A percentile compares a stretch with the other conserved stretches of the same genome.
Conservation (phyloP, 1,140 invertebrate species). For the Zaprionus ornatus region DNA sequence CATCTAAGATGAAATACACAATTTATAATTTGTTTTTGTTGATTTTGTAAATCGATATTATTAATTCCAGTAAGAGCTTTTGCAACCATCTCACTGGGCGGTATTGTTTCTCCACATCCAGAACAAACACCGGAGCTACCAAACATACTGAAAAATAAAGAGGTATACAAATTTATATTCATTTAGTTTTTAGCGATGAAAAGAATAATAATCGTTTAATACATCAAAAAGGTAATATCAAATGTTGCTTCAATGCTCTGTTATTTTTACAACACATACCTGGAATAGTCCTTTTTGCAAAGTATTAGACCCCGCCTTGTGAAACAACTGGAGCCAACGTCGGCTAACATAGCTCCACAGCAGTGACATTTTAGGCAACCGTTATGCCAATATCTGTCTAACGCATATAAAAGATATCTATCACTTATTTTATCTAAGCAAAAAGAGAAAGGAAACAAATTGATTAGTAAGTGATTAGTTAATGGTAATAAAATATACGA, state of each 20-base stretch:
- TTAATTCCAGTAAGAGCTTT: slow-evolving; percentile 86
- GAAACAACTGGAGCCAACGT: slow-evolving; percentile 95
- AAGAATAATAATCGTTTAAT: background rate
- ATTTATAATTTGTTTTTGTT: slow-evolving; percentile 81
- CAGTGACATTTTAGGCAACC: slow-evolving; percentile 96
- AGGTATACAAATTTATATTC: background rate
- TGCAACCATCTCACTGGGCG: slow-evolving; percentile 96
- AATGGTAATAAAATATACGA: background rate
- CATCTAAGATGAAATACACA: slow-evolving; percentile 96
- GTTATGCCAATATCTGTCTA: slow-evolving; percentile 97
- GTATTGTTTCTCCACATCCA: slow-evolving; percentile 94
- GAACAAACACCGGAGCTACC: slow-evolving; percentile 93
- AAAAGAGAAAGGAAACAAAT: slow-evolving; percentile 27
- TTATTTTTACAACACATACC: slow-evolving; percentile 86
- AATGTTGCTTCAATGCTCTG: background rate
- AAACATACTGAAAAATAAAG: slow-evolving; percentile 90
- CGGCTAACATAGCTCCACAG: slow-evolving; percentile 93
- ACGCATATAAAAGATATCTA: slow-evolving; percentile 93
- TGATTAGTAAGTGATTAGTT: slow-evolving; percentile 10
- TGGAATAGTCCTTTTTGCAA: slow-evolving; percentile 96
- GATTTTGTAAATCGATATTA: slow-evolving; percentile 84
- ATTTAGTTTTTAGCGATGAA: background rate
- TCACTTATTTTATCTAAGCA: slow-evolving; percentile 91
- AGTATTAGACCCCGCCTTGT: slow-evolving; percentile 96
- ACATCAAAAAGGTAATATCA: background rate